Base-by-base conservation (phyloP, 2,888 invertebrate species). In the Lycophotia porphyrea region DNA sequence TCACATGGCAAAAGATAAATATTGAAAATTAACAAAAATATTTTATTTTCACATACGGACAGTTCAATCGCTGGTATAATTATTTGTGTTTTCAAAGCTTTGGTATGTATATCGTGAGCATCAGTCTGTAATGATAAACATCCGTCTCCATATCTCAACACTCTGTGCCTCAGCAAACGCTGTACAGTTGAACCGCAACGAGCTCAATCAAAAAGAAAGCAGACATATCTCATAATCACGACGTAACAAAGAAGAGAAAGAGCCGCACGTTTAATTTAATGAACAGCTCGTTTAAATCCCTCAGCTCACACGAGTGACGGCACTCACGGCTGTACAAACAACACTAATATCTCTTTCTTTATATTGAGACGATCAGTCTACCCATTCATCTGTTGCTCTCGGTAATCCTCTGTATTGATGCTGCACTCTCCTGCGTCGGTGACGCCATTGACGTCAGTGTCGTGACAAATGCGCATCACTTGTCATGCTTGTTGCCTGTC, bases 401-500 rank as follows among this genome's bases (percentile, higher is more conserved):
- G 49, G 65, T 83, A 69, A 72, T 70, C 61, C 66, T 34, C 5
- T 24, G 31, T 58, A 70, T 65, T 58, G 74, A 80, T 24, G 71
- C 58, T 44, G 27, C 24, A 27, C 63, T 49, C 34, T 64, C 36
- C 64, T 34, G 76, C 9, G 44, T 52, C 58, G 74, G 58, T 80
- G 42, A 78, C 21, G 65, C n/a, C 60, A 55, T 65, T 71, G 55
- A 69, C 66, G 75, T 65, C 55, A 31, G 18, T 65, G 81, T 58
- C 31, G 71, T 72, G 72, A 82, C 81, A 70, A 82, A 82, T 82
- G 81, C 47, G 49, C 81, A 64, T 87, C 85, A 85, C 87, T 78
- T 75, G 76, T 86, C 87, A 82, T 78, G 71, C 80, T 61, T 82
- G 86, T 86, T 70, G 63, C 52, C 73, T 87, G 86, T 82, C 84